These are phyloP conservation scores for Cyanistes caeruleus DNA, from an alignment of 2,113 vertebrate genomes.

Conservation along the genomic window DNA sequence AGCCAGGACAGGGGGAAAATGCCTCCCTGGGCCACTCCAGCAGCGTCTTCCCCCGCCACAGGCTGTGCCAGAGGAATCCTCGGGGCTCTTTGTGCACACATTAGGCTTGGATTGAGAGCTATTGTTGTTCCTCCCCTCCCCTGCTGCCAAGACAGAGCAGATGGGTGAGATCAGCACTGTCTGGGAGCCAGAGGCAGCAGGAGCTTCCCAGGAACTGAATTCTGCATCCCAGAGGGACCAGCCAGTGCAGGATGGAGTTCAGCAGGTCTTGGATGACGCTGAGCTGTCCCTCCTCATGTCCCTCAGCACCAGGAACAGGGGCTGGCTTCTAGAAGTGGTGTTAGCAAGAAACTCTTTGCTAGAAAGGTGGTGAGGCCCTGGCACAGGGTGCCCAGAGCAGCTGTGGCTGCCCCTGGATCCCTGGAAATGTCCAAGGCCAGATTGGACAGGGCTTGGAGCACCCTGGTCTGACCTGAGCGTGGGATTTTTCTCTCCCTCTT, in stretches of 20 bases:
- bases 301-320: background rate
- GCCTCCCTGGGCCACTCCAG: background rate
- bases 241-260: background rate
- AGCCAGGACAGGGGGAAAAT: background rate
- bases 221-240: background rate
- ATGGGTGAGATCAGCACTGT: background rate
- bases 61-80: background rate
- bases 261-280: rapidly evolving
- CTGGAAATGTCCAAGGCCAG: background rate
- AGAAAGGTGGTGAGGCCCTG: background rate
- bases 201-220: background rate
- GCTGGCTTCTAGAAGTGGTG: background rate
- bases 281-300: background rate
- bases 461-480: background rate
- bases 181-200: background rate
- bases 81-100: background rate
- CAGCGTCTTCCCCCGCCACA: rapidly evolving
- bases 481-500: background rate
- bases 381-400: background rate
- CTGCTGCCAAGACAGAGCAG: background rate
- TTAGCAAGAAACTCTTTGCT: background rate
- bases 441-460: rapidly evolving
- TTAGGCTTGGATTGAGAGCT: background rate
- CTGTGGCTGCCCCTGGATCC: background rate
- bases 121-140: background rate